phyloP scores from a whole-genome alignment of 2,113 vertebrate species.

The Neotoma lepida region DNA sequence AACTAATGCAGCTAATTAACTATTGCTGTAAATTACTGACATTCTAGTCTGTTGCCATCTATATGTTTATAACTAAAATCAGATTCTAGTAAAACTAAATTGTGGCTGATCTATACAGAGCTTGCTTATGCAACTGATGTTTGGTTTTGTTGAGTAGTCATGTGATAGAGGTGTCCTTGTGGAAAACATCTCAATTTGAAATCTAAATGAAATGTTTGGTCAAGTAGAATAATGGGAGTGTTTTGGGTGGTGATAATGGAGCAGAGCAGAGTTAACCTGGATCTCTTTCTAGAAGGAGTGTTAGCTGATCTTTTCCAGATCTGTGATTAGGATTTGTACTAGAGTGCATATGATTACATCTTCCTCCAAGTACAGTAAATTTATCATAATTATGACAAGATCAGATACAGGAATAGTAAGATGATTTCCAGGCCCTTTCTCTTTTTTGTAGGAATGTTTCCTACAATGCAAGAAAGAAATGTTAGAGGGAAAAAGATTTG shows the following conservation, averaged over 20 bases:
- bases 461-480: background rate
- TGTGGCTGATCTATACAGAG: background rate
- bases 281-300: background rate
- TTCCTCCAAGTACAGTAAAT: background rate
- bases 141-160: background rate
- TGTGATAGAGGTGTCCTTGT: background rate
- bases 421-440: background rate
- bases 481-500: background rate
- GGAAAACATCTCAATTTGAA: background rate
- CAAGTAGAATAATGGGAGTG: background rate
- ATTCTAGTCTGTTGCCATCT: background rate
- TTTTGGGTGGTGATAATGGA: background rate
- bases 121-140: background rate
- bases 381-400: background rate
- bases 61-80: background rate
- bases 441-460: background rate
- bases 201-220: background rate
- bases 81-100: background rate
- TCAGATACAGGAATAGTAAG: background rate
- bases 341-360: background rate
- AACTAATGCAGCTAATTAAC: background rate
- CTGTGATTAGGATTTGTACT: background rate
- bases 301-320: background rate
- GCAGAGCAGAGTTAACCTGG: background rate
- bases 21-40: background rate